phyloP scores from a whole-genome alignment of 2,113 vertebrate species.

The Collichthys lucidus region DNA sequence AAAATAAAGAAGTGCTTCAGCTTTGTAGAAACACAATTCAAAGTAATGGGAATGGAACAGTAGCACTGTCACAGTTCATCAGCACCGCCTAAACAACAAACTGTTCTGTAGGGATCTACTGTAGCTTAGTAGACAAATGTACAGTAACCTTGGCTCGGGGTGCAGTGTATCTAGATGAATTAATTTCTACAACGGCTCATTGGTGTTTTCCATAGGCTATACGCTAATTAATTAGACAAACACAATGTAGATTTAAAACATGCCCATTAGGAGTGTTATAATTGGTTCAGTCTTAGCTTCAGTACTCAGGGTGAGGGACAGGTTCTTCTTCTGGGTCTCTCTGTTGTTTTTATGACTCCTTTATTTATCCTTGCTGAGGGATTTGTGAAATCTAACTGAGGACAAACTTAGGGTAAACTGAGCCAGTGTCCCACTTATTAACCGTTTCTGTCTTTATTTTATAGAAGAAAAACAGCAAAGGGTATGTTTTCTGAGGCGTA shows the following conservation, averaged over 20 bases:
- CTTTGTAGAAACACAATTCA: slow-evolving; percentile 57
- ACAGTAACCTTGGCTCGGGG: slow-evolving; percentile 68
- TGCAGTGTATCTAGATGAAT: slow-evolving; percentile 59
- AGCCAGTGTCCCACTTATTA: slow-evolving; percentile 27
- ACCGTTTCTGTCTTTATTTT: slow-evolving; percentile 31
- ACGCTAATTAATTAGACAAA: slow-evolving; percentile 80
- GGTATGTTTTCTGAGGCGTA: neutral
- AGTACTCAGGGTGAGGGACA: slow-evolving; percentile 49
- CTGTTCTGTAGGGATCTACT: slow-evolving; percentile 36
- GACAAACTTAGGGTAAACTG: slow-evolving; percentile 46
- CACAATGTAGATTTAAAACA: slow-evolving; percentile 72
- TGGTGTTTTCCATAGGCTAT: slow-evolving; percentile 72
- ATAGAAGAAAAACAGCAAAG: neutral
- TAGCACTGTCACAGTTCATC: slow-evolving; percentile 49
- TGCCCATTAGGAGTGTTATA: slow-evolving; percentile 75
- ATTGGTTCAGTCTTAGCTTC: slow-evolving; percentile 63
- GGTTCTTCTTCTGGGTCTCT: slow-evolving; percentile 44
- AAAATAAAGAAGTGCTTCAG: slow-evolving; percentile 38
- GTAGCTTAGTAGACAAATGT: slow-evolving; percentile 41
- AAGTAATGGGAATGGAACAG: slow-evolving; percentile 46
- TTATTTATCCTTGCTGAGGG: slow-evolving; percentile 51
- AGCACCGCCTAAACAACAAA: slow-evolving; percentile 32
- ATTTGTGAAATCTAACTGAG: slow-evolving; percentile 51
- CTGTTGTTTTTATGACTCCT: slow-evolving; percentile 35
- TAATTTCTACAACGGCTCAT: slow-evolving; percentile 67